Evolutionary conservation across 2,888 invertebrate species (phyloP).

Genomic region (Lochmaea crataegi): DNA sequence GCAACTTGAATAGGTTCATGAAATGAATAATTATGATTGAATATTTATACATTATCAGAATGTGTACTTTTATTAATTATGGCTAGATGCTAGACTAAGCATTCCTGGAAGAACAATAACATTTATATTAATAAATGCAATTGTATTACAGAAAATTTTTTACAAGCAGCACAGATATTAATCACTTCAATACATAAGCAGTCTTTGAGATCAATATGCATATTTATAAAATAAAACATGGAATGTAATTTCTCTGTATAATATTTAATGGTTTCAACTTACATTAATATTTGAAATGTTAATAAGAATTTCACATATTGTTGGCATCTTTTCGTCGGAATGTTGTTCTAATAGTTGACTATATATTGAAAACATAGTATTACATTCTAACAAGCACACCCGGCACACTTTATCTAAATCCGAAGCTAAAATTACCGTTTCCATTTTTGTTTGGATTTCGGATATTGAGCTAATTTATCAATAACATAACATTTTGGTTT

Average conservation of each 20-base stretch:
- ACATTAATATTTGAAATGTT: constrained; percentile 42
- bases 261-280: constrained; percentile 4
- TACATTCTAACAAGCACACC: constrained; percentile 41
- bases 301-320: constrained; percentile 41
- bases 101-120: too few relatives aligned
- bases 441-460: constrained; percentile 33
- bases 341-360: constrained; percentile 41
- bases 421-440: constrained; percentile 37
- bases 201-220: too few relatives aligned
- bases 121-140: too few relatives aligned
- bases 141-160: too few relatives aligned
- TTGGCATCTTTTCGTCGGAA: constrained; percentile 39
- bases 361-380: constrained; percentile 43
- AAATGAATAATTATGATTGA: too few relatives aligned
- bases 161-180: too few relatives aligned
- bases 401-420: constrained; percentile 43
- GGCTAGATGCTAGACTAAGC: too few relatives aligned
- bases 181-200: too few relatives aligned
- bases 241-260: background rate
- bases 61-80: too few relatives aligned
- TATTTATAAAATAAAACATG: too few relatives aligned
- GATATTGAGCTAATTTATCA: constrained; percentile 10
- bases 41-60: too few relatives aligned
- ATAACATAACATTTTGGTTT: background rate
- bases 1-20: too few relatives aligned